phyloP scores from a whole-genome alignment of 2,888 invertebrate species.

The Hirtodrosophila trivittata region DNA sequence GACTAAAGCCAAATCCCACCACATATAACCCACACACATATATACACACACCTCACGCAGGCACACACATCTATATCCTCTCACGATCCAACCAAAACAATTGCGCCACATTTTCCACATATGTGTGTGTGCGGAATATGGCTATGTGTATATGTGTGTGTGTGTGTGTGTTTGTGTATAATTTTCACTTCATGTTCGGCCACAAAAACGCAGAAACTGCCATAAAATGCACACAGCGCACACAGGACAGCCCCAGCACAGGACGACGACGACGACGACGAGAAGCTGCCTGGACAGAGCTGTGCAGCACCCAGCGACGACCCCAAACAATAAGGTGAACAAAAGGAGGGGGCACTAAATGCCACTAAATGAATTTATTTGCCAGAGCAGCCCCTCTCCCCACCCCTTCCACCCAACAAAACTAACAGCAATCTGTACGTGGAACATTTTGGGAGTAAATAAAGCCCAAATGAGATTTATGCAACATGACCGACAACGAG shows the following conservation, averaged over 20 bases:
- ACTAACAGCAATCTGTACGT: constrained; percentile 62
- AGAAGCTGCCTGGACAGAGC: constrained; percentile 13
- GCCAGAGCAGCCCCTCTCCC: constrained; percentile 27
- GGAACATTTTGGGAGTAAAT: constrained; percentile 78
- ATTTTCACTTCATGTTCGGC: constrained; percentile 80
- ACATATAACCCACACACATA: constrained; percentile 31
- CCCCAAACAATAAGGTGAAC: constrained; percentile 78
- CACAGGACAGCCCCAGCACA: constrained; percentile 2
- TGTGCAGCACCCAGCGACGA: constrained; percentile 27
- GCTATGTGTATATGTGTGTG: constrained; percentile 13
- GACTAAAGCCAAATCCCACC: constrained; percentile 75
- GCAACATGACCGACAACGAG: constrained; percentile 78
- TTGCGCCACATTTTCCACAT: constrained; percentile 67
- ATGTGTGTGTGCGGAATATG: constrained; percentile 12
- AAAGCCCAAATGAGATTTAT: constrained; percentile 81
- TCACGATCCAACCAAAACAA: constrained; percentile 59
- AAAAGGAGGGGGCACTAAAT: constrained; percentile 73
- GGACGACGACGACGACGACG: constrained; percentile 5
- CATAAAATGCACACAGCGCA: constrained; percentile 75
- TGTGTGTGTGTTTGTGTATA: constrained; percentile 57
- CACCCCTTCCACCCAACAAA: constrained; percentile 12
- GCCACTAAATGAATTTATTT: constrained; percentile 81
- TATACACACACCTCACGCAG: constrained; percentile 11
- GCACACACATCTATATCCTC: constrained; percentile 14
- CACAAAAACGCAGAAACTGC: constrained; percentile 77